Base-by-base conservation (phyloP, 2,888 invertebrate genomes). In the Callosobruchus maculatus region DNA sequence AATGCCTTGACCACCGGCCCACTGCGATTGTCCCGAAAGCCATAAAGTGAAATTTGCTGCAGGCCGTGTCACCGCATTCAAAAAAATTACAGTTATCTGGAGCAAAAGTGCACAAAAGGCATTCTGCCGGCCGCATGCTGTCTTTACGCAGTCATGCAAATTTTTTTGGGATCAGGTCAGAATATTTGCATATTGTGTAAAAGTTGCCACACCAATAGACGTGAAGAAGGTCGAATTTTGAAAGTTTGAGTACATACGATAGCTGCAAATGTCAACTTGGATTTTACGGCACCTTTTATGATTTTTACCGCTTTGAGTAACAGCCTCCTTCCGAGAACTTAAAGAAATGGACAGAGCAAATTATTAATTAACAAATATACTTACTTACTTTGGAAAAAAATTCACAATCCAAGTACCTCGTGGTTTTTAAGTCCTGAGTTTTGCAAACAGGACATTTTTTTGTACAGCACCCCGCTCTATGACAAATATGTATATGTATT, bases 31-130 rank as follows among this genome's bases (percentile, higher is more conserved):
- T 73, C 49, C 71, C 73, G 30, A 66, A 31, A 74, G 72, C 68
- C 74, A 70, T 77, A 75, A 78, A 74, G 72, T 22, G 21, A 22
- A 31, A 67, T 71, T 78, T 76, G 70, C 31, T 22, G 67, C 74
- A 72, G 70, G 71, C 49, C 49, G 49, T 49, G 49, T 49, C 49
- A 49, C 49, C 49, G 49, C 49, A 49, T 49, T 49, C 49, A 18
- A 30, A 68, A 71, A 72, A 70, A 76, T 76, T 78, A 74, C 77
- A 73, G 74, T 75, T 77, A 78, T 77, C 75, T 78, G 71, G 77
- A 78, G 77, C 77, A 77, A 30, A 30, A 67, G 67, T 7, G 13
- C 30, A 75, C 71, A 75, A 77, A 73, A 31, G 68, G 21, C 70
- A 69, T 70, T 71, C 30, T 70, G 49, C 74, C 75, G 73, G 72